phyloP scores from a whole-genome alignment of 2,797 vertebrate genomes.

The Chloroceryle amazona region DNA sequence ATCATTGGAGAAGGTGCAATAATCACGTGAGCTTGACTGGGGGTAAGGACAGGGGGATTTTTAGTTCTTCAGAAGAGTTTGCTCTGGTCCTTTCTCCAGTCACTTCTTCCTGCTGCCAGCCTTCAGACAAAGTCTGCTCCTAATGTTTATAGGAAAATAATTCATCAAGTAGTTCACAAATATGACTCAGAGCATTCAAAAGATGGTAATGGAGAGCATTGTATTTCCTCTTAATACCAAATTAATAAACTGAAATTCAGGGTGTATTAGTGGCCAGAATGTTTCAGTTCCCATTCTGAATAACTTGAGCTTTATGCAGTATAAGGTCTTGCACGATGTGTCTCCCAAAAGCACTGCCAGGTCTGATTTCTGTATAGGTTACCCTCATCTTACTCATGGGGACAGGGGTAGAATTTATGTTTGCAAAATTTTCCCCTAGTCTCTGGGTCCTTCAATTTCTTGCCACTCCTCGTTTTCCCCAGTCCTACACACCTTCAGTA shows the following conservation, averaged over 20 bases:
- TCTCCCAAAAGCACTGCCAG: neutral
- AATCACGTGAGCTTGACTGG: neutral
- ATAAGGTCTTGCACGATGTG: neutral
- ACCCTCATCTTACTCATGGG: fast-evolving
- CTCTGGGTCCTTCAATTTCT: neutral
- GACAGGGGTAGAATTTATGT: neutral
- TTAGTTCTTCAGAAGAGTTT: neutral
- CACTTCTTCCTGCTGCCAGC: neutral
- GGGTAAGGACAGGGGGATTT: neutral
- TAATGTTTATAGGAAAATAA: neutral
- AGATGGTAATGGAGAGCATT: neutral
- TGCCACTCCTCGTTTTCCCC: neutral
- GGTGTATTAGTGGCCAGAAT: neutral
- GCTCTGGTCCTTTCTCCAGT: neutral
- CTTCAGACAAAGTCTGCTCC: neutral
- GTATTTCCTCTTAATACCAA: neutral
- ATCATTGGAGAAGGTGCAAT: neutral
- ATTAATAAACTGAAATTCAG: neutral
- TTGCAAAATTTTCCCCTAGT: neutral
- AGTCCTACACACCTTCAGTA: no score
- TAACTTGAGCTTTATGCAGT: neutral
- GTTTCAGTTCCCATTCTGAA: neutral
- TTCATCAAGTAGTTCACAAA: neutral
- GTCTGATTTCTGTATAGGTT: neutral
- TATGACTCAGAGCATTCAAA: neutral